Evolutionary conservation across 92 coral and sea anemone species (phyloP).

Genomic region (Porites rus): DNA sequence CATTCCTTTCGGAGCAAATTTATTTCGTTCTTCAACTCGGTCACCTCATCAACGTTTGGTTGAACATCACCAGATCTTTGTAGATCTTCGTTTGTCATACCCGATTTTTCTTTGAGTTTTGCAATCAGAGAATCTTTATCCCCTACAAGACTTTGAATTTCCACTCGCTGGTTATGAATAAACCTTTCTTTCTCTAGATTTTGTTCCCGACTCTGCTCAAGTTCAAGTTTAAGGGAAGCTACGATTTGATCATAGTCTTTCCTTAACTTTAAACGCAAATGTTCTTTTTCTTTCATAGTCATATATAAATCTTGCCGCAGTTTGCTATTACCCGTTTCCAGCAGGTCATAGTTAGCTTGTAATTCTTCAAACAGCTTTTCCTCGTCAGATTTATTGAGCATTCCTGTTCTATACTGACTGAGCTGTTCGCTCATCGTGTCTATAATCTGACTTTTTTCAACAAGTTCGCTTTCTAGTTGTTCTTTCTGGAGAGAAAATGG

Average conservation of each 20-base stretch:
- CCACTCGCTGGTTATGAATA: slow-evolving; percentile 73
- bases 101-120: slow-evolving; percentile 56
- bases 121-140: slow-evolving; percentile 82
- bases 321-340: slow-evolving; percentile 67
- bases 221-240: slow-evolving; percentile 68
- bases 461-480: slow-evolving; percentile 55
- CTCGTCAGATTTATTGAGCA: slow-evolving; percentile 60
- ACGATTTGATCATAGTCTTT: slow-evolving; percentile 80
- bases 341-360: slow-evolving; percentile 47
- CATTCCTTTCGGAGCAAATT: slow-evolving; percentile 75
- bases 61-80: slow-evolving; percentile 49
- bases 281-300: slow-evolving; percentile 71
- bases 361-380: slow-evolving; percentile 71
- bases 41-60: slow-evolving; percentile 61
- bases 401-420: slow-evolving; percentile 62
- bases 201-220: slow-evolving; percentile 79
- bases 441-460: slow-evolving; percentile 49
- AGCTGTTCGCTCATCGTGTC: slow-evolving; percentile 70
- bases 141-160: slow-evolving; percentile 77
- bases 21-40: slow-evolving; percentile 83
- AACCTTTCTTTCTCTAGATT: slow-evolving; percentile 84
- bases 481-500: slow-evolving; percentile 29
- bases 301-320: slow-evolving; percentile 69
- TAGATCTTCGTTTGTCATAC: slow-evolving; percentile 5
- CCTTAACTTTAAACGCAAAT: slow-evolving; percentile 71